A percentile compares a stretch with the other conserved stretches of the same genome.
Conservation (phyloP, 2,888 invertebrate species). For the Incurvaria masculella region DNA sequence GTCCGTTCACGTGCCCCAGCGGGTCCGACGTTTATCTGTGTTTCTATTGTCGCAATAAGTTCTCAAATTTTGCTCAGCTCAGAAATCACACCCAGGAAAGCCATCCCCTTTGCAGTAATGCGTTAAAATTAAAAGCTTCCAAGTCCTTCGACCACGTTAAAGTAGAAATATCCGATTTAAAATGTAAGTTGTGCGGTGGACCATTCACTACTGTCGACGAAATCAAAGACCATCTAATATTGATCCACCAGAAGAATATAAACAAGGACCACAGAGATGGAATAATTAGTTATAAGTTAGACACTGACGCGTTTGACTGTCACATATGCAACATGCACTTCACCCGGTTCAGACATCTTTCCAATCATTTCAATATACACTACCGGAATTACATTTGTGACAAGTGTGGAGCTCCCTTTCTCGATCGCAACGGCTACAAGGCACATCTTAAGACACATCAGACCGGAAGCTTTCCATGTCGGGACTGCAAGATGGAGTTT, state of each 20-base stretch:
- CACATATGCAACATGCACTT: conserved; percentile 9
- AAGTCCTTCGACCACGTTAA: conserved; percentile 23
- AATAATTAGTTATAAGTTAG: conserved; percentile 9
- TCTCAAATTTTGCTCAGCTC: background rate
- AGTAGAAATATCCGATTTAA: conserved; percentile 42
- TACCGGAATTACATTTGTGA: conserved; percentile 11
- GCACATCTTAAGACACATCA: too few relatives aligned
- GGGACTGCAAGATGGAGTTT: too few relatives aligned
- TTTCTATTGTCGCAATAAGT: conserved; percentile 3
- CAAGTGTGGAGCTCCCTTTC: conserved; percentile 9
- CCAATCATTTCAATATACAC: conserved; percentile 10
- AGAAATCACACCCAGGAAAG: background rate
- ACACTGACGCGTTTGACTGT: conserved; percentile 17
- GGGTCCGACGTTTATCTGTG: conserved; percentile 3
- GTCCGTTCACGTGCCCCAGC: conserved; percentile 2
- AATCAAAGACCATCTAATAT: conserved; percentile 12
- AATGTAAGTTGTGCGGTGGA: conserved; percentile 42
- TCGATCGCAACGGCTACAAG: conserved; percentile 6
- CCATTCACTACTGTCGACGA: conserved; percentile 25
- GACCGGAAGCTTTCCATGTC: too few relatives aligned
- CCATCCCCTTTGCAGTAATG: background rate
- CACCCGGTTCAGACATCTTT: conserved; percentile 6
- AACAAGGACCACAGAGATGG: conserved; percentile 6
- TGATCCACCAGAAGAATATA: conserved; percentile 6
- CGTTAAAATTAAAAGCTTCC: background rate